These are phyloP conservation scores for Hybognathus amarus DNA, from an alignment of 2,797 vertebrate species.

Conservation along the genomic window DNA sequence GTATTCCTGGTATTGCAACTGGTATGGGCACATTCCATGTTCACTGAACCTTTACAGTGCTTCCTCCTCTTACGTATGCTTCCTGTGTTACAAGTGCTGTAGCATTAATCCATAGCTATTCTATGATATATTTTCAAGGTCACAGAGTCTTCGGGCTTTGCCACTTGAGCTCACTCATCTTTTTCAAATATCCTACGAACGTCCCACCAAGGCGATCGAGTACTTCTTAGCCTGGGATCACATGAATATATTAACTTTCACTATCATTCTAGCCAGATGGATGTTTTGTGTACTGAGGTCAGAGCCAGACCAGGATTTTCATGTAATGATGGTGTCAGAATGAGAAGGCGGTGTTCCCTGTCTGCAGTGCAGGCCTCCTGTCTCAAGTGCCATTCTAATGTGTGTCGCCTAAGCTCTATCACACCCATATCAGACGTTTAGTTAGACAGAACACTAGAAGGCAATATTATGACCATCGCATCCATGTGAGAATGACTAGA, in stretches of 20 bases:
- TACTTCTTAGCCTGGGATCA: slow-evolving; percentile 35
- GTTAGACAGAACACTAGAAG: slow-evolving; percentile 20
- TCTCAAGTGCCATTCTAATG: slow-evolving; percentile 31
- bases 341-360: slow-evolving; percentile 17
- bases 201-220: not conserved
- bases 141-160: not conserved
- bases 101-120: slow-evolving; percentile 15
- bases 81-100: not conserved
- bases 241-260: slow-evolving; percentile 42
- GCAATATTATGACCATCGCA: slow-evolving; percentile 12
- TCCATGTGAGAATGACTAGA: slow-evolving; percentile 7
- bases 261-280: slow-evolving; percentile 34
- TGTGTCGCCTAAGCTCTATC: slow-evolving; percentile 8
- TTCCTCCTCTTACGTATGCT: not conserved
- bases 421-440: slow-evolving; percentile 25
- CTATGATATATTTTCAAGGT: slow-evolving; percentile 25
- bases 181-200: slow-evolving; percentile 25
- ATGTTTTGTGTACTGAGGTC: slow-evolving; percentile 27
- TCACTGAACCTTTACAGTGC: not conserved
- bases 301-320: slow-evolving; percentile 21
- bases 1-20: slow-evolving; percentile 4
- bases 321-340: slow-evolving; percentile 55
- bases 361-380: not conserved
- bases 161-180: slow-evolving; percentile 14
- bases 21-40: not conserved